Conservation (phyloP, 2,797 vertebrate genomes). For the Tachyglossus aculeatus region DNA sequence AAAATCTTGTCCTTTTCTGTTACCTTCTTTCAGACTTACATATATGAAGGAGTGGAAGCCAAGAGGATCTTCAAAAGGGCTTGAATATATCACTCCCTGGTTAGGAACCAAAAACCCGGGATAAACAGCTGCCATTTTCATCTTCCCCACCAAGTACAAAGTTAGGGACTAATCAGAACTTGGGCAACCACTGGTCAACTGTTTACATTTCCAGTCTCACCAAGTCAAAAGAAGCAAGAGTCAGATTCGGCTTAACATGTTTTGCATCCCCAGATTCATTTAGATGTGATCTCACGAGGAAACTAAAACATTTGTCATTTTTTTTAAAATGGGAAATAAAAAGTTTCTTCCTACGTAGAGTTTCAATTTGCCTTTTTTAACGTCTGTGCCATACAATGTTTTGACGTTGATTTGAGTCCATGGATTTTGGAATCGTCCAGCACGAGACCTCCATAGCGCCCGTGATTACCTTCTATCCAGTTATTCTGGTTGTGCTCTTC, state of each 20-base stretch:
- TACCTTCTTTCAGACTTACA: slow-evolving; percentile 79
- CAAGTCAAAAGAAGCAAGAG: slow-evolving; percentile 22
- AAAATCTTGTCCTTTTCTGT: slow-evolving; percentile 18
- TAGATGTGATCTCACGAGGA: background rate
- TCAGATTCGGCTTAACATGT: background rate
- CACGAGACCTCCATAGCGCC: too few relatives aligned
- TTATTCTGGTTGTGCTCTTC: too few relatives aligned
- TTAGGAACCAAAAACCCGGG: background rate
- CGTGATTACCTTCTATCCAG: too few relatives aligned
- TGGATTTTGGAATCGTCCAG: too few relatives aligned
- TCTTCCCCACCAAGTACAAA: background rate
- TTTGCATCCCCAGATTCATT: background rate
- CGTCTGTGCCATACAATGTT: background rate
- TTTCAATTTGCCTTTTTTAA: slow-evolving; percentile 10
- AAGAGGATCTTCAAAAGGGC: slow-evolving; percentile 89
- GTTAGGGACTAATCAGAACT: background rate
- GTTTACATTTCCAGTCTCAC: background rate
- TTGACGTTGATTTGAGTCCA: background rate
- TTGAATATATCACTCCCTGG: slow-evolving; percentile 57
- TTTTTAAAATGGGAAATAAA: slow-evolving; percentile 18
- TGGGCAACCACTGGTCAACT: background rate
- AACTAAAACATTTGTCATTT: slow-evolving; percentile 9
- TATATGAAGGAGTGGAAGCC: slow-evolving; percentile 88
- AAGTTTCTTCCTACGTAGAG: background rate
- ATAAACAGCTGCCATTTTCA: background rate